These are phyloP conservation scores for Phylloscopus whistleri DNA, from an alignment of 2,113 vertebrate genomes.

Conservation along the genomic window DNA sequence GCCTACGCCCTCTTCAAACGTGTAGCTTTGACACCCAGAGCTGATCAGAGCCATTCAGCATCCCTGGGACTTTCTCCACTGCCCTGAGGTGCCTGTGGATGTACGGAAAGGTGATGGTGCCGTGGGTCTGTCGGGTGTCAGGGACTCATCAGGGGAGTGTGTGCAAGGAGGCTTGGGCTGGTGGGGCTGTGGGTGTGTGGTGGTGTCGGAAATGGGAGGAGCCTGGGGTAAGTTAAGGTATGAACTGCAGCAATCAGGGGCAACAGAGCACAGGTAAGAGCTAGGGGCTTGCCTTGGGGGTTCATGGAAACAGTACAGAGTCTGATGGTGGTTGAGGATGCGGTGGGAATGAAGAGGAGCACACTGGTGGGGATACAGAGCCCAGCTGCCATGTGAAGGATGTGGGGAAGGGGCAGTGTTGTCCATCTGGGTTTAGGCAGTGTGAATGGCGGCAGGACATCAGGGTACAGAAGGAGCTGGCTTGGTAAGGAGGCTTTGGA, in stretches of 20 bases:
- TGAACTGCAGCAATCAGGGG: background rate
- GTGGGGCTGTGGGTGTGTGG: background rate
- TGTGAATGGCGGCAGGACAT: background rate
- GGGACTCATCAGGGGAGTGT: background rate
- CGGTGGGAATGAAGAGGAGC: background rate
- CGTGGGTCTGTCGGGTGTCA: background rate
- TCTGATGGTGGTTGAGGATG: background rate
- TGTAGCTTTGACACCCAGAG: background rate
- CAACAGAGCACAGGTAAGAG: background rate
- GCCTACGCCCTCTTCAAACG: fast-evolving
- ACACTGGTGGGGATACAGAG: background rate
- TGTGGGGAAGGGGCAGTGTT: background rate
- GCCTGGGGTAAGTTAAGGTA: background rate
- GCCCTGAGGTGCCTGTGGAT: background rate
- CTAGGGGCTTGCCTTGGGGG: background rate
- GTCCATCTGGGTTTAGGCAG: background rate
- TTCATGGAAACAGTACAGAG: background rate
- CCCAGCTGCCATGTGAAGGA: background rate
- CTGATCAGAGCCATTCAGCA: background rate
- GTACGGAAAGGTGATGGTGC: background rate
- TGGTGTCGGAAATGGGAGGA: fast-evolving
- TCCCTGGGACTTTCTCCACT: background rate
- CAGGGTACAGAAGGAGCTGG: background rate
- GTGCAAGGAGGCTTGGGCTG: background rate
- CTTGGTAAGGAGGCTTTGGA: background rate